Conservation (phyloP, 2,113 vertebrate genomes). For the Sorex fumeus region DNA sequence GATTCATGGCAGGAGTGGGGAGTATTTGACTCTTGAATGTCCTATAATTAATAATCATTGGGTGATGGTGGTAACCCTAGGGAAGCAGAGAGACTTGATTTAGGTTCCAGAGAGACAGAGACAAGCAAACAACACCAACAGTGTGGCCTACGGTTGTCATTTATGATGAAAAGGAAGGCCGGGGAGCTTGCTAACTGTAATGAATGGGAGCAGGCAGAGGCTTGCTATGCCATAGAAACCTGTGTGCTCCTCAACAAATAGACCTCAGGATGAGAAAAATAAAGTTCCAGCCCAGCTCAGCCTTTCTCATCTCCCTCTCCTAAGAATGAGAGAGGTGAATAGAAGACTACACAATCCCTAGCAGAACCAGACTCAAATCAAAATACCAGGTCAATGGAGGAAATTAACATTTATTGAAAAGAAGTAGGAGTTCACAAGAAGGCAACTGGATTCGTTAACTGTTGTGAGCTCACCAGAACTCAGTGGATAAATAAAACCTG, state of each 20-base stretch:
- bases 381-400: not conserved
- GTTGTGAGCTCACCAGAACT: not conserved
- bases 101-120: not conserved
- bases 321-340: not conserved
- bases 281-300: not conserved
- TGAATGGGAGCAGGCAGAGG: not conserved
- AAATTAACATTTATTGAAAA: conserved; percentile 31
- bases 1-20: not conserved
- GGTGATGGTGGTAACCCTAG: not conserved
- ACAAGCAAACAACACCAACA: not conserved
- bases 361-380: not conserved
- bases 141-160: not conserved
- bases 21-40: not conserved
- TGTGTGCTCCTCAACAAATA: not conserved
- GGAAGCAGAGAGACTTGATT: not conserved
- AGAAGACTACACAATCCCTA: not conserved
- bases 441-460: not conserved
- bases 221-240: not conserved
- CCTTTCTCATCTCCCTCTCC: not conserved
- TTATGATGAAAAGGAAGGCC: not conserved
- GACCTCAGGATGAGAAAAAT: not conserved
- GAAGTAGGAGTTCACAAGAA: not conserved
- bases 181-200: not conserved
- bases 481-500: not conserved
- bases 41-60: not conserved